Percentiles rank a stretch among this genome's conserved stretches.
Conservation (phyloP, 2,797 vertebrate species). For the Micrastur ruficollis region DNA sequence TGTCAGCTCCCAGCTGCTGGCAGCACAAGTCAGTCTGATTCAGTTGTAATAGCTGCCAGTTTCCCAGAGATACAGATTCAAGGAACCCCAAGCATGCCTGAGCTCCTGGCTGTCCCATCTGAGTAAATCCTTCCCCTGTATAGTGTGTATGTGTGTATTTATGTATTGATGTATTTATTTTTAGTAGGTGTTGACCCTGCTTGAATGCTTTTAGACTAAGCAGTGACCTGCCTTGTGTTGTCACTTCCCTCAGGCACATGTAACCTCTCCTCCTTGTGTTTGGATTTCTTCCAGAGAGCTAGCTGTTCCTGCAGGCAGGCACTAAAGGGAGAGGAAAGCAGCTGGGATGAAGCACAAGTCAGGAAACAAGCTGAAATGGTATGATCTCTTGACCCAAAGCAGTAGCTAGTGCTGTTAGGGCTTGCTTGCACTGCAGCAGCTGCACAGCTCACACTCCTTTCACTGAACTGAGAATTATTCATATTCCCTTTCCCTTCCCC, state of each 20-base stretch:
- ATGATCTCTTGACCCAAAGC: neutral
- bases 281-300: conserved; percentile 23
- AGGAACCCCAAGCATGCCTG: neutral
- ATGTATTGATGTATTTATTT: neutral
- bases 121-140: neutral
- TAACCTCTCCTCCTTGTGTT: neutral
- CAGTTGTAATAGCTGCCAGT: neutral
- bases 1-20: neutral
- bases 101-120: neutral
- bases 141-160: neutral
- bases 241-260: neutral
- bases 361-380: conserved; percentile 6
- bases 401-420: neutral
- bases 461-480: neutral
- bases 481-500: neutral
- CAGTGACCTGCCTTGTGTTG: neutral
- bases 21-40: neutral
- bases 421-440: neutral
- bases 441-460: neutral
- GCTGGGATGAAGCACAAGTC: neutral
- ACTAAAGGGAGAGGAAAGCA: neutral
- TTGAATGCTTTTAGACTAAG: neutral
- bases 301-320: conserved; percentile 14
- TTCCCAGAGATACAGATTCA: neutral
- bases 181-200: neutral